Evolutionary conservation across 2,797 vertebrate species (phyloP), one percentile per base, ranked within the genome.

Genomic region (Emydoidea blandingii): DNA sequence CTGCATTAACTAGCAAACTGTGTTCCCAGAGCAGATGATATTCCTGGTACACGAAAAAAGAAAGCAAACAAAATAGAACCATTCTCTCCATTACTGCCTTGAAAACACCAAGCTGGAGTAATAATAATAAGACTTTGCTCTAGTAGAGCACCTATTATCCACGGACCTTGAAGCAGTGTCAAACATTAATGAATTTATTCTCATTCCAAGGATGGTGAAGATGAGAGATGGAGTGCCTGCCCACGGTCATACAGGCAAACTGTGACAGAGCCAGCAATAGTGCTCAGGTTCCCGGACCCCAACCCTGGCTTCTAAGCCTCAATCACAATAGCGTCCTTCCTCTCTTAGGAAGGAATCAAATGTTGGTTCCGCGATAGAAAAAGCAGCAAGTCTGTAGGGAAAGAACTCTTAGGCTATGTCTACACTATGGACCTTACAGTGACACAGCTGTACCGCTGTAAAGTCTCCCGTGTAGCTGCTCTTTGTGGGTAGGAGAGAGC

Each of bases 1-100:
- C 86, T 96, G 59, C 56, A 90, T 88, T 87, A 94, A 89, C 59
- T 92, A 62, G 79, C 4, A 74, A 80, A 95, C 27, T 21, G 12
- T 41, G 37, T 65, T 94, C 93, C 50, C 68, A 88, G 56, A 47
- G 81, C 44, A 81, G 65, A 87, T 92, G 81, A 68, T 90, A 96
- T 96, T 90, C 82, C 41, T 89, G 91, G 57, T 0, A 0, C 65
- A 84, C 65, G 74, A 91, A 82, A 91, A 83, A 88, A 92, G 72
- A 93, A 92, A 86, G 59, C 52, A 84, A 65, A 86, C 59, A 86
- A 97, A 95, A 91, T 74, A 95, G 92, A 96, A 89, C 85, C 57
- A 41, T 72, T 27, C 53, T 88, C 57, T 89, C 88, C 93, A 94
- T 93, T 90, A 79, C 25, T 76, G 25, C 41, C 12, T 87, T 15